Evolutionary conservation across 2,113 vertebrate species (phyloP).

Genomic region (Misgurnus anguillicaudatus): DNA sequence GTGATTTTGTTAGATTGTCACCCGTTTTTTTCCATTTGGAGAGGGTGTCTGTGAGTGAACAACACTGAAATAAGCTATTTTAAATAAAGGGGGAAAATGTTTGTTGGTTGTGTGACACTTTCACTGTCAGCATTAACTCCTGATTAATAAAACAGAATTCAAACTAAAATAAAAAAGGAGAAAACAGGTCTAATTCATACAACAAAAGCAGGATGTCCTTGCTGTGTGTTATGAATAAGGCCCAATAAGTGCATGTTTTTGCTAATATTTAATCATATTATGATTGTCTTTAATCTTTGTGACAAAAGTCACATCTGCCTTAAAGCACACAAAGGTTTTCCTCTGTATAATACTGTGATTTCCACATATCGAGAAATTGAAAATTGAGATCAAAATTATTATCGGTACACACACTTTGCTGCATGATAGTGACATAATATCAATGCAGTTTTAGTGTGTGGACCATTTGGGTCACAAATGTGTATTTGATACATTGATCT

Average conservation of each 20-base stretch:
- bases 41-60: not conserved
- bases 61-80: not conserved
- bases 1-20: not conserved
- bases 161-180: not conserved
- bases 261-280: slow-evolving; percentile 43
- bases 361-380: slow-evolving; percentile 21
- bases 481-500: not conserved
- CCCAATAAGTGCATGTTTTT: not conserved
- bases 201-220: too few relatives aligned
- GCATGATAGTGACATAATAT: slow-evolving; percentile 7
- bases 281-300: slow-evolving; percentile 38
- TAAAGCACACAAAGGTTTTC: slow-evolving; percentile 17
- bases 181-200: not conserved
- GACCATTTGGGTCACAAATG: not conserved
- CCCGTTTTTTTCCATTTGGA: not conserved
- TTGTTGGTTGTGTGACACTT: not conserved
- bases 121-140: not conserved
- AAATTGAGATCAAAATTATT: slow-evolving; percentile 39
- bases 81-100: not conserved
- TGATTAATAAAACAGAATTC: not conserved
- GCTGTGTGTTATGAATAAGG: too few relatives aligned
- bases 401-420: slow-evolving; percentile 8
- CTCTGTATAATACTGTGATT: slow-evolving; percentile 50
- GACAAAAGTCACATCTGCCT: not conserved
- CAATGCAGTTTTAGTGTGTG: slow-evolving; percentile 1